Conservation (phyloP, 37 sponge, comb jelly and placozoan species). For the Cliona cf. orientalis region DNA sequence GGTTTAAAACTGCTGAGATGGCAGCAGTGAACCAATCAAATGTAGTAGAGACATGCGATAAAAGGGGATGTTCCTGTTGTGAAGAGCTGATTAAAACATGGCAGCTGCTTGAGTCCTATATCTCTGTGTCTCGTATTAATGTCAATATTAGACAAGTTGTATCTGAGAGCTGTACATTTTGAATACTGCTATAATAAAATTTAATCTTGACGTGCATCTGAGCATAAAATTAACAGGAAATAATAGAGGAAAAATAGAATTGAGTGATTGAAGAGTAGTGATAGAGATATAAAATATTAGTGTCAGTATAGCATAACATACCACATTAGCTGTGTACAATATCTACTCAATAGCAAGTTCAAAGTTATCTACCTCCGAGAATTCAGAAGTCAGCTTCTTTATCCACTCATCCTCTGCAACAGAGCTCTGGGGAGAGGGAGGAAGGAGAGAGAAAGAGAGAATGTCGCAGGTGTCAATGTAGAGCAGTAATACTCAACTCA, state of each 20-base stretch:
- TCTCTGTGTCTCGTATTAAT: constrained; percentile 82
- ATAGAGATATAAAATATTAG: too few species aligned
- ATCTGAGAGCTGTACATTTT: constrained; percentile 14
- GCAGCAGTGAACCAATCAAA: too few species aligned
- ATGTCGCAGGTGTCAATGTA: too few species aligned
- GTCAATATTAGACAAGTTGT: constrained; percentile 91
- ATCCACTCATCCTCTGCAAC: constrained; percentile 62
- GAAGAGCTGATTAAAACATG: constrained; percentile 20
- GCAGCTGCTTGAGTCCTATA: constrained; percentile 61
- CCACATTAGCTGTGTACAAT: too few species aligned
- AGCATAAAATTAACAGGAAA: not conserved
- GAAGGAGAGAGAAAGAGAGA: too few species aligned
- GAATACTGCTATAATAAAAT: too few species aligned
- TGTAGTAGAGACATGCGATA: too few species aligned
- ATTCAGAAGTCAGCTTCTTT: constrained; percentile 49
- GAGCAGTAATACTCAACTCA: too few species aligned
- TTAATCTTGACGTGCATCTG: too few species aligned
- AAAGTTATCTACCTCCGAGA: constrained; percentile 52
- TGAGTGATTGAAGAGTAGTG: not conserved
- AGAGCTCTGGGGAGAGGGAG: constrained; percentile 1
- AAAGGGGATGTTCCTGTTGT: not conserved
- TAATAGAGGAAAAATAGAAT: not conserved
- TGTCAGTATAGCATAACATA: not conserved
- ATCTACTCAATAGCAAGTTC: constrained; percentile 44
- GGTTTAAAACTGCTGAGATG: too few species aligned